Base-by-base conservation (phyloP, 2,113 vertebrate genomes). In the Takifugu bimaculatus region DNA sequence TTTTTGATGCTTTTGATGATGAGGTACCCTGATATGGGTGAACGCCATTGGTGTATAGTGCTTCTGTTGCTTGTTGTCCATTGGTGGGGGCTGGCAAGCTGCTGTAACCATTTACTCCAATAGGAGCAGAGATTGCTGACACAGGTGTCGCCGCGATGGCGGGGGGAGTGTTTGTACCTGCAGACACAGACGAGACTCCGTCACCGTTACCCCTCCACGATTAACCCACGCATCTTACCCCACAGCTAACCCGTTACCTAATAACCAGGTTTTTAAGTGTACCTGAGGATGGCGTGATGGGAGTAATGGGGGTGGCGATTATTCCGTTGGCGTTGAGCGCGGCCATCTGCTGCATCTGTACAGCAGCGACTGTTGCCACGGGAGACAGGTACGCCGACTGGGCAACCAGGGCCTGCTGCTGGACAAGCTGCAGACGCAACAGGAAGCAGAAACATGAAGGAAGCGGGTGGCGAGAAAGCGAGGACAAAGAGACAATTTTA, bases 331-430 rank as follows among this genome's bases (percentile, higher is more conserved):
- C 92, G 65, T 91, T 94, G 88, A 95, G 92, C 9, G 93, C 91
- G 0, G 94, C 93, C 92, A 95, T 93, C 86, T 95, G 94, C 88
- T 94, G 94, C 93, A 95, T 94, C 90, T 96, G 94, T 68, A 95
- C 91, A 1, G 93, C 92, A 1, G 93, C 93, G 87, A 95, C 93
- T 77, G 94, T 93, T 84, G 94, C 93, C 91, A 96, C 93, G 79
- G 94, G 94, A 89, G 93, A 94, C 91, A 96, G 92, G 92, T 96
- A 95, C 81, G 93, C 93, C 71, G 92, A 94, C 89, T 95, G 94
- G 47, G 94, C 93, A 67, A 96, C 93, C 87, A 95, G 88, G 67
- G 94, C 94, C 90, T 96, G 94, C 88, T 96, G 94, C 82, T 96
- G 94, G 91, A 95, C 94, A 80, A 96, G 89, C 94, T 96, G 90